Evolutionary conservation across 1,140 invertebrate genomes (phyloP).

Genomic region (Heliconius nattereri): DNA sequence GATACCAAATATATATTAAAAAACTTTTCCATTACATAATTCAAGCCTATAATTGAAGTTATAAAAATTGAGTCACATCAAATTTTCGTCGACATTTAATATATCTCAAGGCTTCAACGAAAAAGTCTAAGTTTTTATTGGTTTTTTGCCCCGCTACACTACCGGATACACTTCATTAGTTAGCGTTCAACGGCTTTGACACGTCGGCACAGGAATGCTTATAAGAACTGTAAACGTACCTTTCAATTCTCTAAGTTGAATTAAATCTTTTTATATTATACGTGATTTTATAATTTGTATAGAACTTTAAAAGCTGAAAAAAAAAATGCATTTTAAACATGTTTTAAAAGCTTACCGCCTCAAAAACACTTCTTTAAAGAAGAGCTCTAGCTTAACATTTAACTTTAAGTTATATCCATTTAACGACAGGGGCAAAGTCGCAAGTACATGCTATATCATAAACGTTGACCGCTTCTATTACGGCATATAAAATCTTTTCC

Average conservation of each 20-base stretch:
- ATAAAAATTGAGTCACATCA: not conserved
- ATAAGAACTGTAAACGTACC: slow-evolving; percentile 21
- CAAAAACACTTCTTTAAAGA: too few species aligned
- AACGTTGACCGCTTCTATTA: too few species aligned
- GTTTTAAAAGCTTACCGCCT: too few species aligned
- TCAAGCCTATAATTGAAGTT: not conserved
- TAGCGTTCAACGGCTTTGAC: slow-evolving; percentile 15
- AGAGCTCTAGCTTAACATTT: too few species aligned
- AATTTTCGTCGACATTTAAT: slow-evolving; percentile 7
- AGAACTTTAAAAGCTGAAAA: too few species aligned
- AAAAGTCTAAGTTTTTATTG: slow-evolving; percentile 23
- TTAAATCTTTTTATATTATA: slow-evolving; percentile 18
- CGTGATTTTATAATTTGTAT: not conserved
- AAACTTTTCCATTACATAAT: not conserved
- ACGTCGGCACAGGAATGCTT: slow-evolving; percentile 27
- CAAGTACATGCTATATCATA: too few species aligned
- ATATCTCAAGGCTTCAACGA: slow-evolving; percentile 9
- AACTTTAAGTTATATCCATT: too few species aligned
- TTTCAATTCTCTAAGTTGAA: slow-evolving; percentile 4
- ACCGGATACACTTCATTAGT: slow-evolving; percentile 36
- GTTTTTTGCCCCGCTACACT: slow-evolving; percentile 26
- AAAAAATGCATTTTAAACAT: too few species aligned
- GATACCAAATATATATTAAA: not conserved
- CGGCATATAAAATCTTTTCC: too few species aligned
- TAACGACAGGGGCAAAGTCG: too few species aligned